These are phyloP conservation scores for Caenorhabditis angaria DNA, from an alignment of 2,888 invertebrate genomes.

Conservation along the genomic window DNA sequence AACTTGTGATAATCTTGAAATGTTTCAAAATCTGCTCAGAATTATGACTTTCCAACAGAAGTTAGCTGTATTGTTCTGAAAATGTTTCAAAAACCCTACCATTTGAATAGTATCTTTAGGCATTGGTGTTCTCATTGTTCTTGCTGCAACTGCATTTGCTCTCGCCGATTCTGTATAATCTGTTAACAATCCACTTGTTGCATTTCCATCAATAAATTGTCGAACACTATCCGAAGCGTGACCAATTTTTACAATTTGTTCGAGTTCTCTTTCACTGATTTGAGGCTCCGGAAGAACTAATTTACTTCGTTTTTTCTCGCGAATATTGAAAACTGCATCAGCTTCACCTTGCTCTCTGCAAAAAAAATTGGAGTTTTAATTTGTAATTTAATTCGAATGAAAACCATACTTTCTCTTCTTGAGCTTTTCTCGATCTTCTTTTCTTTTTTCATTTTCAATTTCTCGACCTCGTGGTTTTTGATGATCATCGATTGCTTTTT, in stretches of 20 bases:
- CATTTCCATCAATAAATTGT: constrained; percentile 83
- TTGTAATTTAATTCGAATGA: too few species aligned
- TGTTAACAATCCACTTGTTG: constrained; percentile 80
- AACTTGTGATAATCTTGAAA: too few species aligned
- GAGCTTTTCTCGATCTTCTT: constrained; percentile 92
- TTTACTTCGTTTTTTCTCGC: constrained; percentile 76
- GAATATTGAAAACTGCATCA: constrained; percentile 76
- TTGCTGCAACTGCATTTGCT: constrained; percentile 79
- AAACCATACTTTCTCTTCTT: constrained; percentile 81
- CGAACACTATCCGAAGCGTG: constrained; percentile 76
- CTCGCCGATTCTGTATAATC: constrained; percentile 85
- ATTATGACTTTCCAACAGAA: neutral
- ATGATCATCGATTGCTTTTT: constrained; percentile 60
- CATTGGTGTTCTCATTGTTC: constrained; percentile 80
- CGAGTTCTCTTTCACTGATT: constrained; percentile 84
- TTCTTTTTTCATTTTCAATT: constrained; percentile 81
- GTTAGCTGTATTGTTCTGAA: neutral
- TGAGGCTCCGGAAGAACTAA: constrained; percentile 94
- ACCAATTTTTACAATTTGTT: constrained; percentile 80
- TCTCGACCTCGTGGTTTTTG: constrained; percentile 57
- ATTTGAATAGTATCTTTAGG: constrained; percentile 64
- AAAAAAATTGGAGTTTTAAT: too few species aligned
- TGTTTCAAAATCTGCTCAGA: constrained; percentile 3
- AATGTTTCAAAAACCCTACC: constrained; percentile 38
- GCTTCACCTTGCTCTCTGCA: constrained; percentile 80